Evolutionary conservation across 2,797 vertebrate genomes (phyloP).

Genomic region (Catharus ustulatus): DNA sequence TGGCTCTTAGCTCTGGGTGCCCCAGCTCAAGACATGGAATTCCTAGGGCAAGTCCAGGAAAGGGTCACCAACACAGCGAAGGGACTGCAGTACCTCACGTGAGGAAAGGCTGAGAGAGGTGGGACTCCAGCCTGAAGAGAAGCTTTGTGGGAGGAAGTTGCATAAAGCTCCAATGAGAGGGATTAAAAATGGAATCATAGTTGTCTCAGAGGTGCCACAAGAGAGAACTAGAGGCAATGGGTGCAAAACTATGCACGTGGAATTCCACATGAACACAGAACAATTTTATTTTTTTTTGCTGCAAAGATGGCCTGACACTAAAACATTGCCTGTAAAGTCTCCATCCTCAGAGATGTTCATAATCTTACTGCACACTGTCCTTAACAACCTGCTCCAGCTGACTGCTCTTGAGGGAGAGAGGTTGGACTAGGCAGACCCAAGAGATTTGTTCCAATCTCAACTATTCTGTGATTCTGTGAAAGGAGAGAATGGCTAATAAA

Average conservation of each 20-base stretch:
- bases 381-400: background rate
- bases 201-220: no score
- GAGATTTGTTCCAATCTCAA: background rate
- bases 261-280: background rate
- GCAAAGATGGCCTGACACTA: background rate
- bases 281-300: background rate
- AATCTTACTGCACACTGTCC: background rate
- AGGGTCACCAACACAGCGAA: background rate
- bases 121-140: background rate
- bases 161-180: background rate
- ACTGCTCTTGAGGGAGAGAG: background rate
- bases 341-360: background rate
- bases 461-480: background rate
- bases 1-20: background rate
- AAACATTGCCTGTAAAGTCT: background rate
- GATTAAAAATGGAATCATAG: background rate
- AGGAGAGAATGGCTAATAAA: background rate
- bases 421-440: background rate
- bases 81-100: background rate
- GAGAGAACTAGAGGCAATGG: background rate
- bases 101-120: background rate
- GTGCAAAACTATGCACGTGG: background rate
- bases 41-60: background rate
- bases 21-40: background rate
- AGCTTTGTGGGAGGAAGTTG: background rate